Evolutionary conservation across 2,113 vertebrate species (phyloP).

Genomic region (Mola mola): DNA sequence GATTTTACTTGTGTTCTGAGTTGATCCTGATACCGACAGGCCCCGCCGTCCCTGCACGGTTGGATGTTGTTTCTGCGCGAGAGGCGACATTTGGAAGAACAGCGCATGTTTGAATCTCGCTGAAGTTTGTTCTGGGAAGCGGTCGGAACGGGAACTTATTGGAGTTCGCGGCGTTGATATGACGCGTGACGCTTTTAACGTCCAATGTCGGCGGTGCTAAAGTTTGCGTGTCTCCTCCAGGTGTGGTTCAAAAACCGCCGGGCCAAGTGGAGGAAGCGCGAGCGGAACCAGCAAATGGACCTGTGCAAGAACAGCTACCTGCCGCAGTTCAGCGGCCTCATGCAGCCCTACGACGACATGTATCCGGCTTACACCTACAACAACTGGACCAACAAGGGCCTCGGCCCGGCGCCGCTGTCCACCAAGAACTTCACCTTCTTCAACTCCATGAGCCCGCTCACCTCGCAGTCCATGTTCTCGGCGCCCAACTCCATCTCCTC

Average conservation of each 20-base stretch:
- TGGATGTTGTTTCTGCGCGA: too few relatives aligned
- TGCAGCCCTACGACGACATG: slow-evolving; percentile 99
- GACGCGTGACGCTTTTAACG: background rate
- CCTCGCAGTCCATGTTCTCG: slow-evolving; percentile 97
- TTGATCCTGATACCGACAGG: too few relatives aligned
- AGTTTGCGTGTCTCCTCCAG: slow-evolving; percentile 70
- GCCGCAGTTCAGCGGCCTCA: slow-evolving; percentile 97
- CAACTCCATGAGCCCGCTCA: slow-evolving; percentile 98
- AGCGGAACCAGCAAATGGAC: slow-evolving; percentile 99
- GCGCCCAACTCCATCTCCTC: slow-evolving; percentile 95
- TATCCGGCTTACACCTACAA: slow-evolving; percentile 98
- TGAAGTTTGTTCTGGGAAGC: too few relatives aligned
- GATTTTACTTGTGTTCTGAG: too few relatives aligned
- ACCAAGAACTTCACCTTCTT: slow-evolving; percentile 99
- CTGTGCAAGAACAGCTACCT: slow-evolving; percentile 98
- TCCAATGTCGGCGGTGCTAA: background rate
- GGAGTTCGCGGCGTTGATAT: background rate
- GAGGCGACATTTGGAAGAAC: too few relatives aligned
- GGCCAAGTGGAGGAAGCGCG: slow-evolving; percentile 98
- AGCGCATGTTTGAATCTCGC: too few relatives aligned
- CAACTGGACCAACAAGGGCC: slow-evolving; percentile 98
- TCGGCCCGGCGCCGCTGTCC: slow-evolving; percentile 91
- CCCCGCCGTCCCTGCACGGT: too few relatives aligned
- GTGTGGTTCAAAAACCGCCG: slow-evolving; percentile 99
- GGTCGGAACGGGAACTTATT: too few relatives aligned